A percentile compares a stretch with the other conserved stretches of the same genome.
These are phyloP conservation scores for Unio pictorum DNA, from an alignment of 2,888 invertebrate species.

Conservation along the genomic window DNA sequence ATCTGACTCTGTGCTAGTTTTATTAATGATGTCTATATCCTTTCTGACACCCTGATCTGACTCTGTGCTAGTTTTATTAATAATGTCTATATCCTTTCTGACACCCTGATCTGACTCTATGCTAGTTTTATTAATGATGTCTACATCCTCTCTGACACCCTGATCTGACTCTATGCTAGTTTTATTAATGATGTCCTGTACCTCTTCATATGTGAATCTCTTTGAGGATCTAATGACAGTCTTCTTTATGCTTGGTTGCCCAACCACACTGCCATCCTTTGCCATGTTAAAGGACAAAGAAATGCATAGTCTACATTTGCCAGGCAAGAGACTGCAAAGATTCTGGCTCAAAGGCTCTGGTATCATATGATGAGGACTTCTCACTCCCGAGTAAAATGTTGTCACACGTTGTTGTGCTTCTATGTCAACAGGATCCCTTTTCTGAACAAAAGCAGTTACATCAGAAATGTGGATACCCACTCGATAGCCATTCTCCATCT, in stretches of 20 bases:
- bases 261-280: conserved; percentile 6
- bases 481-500: conserved; percentile 8
- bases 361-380: conserved; percentile 25
- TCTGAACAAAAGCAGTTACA: conserved; percentile 22
- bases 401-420: conserved; percentile 26
- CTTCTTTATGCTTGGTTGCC: conserved; percentile 8
- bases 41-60: not conserved
- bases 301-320: conserved; percentile 22
- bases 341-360: conserved; percentile 25
- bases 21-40: conserved; percentile 8
- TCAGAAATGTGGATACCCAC: conserved; percentile 40
- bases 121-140: conserved; percentile 8
- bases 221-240: conserved; percentile 17
- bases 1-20: not conserved
- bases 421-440: conserved; percentile 17
- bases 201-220: conserved; percentile 23
- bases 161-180: not conserved
- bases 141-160: not conserved
- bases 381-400: conserved; percentile 26
- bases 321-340: conserved; percentile 25
- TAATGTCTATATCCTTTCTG: conserved; percentile 2
- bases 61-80: conserved; percentile 1
- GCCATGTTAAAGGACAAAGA: conserved; percentile 29
- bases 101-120: not conserved
- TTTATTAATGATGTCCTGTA: conserved; percentile 13